Percentiles rank a stretch among this genome's conserved stretches.
These are phyloP conservation scores for Ochlodes sylvanus DNA, from an alignment of 2,888 invertebrate genomes.

Conservation along the genomic window DNA sequence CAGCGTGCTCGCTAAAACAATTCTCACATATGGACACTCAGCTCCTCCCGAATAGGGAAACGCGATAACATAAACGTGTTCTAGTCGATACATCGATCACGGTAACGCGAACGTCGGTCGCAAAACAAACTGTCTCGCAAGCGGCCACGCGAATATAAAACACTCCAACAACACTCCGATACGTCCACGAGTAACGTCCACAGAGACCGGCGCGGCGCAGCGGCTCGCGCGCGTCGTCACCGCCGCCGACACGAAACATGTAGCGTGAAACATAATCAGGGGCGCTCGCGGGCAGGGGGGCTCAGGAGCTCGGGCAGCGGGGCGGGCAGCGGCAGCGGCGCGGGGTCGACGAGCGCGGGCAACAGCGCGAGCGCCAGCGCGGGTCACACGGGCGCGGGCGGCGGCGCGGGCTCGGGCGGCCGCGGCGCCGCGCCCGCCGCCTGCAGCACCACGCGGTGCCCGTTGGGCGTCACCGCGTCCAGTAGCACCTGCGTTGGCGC, in stretches of 20 bases:
- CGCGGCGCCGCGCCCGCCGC: constrained; percentile 95
- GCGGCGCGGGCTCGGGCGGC: constrained; percentile 93
- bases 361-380: constrained; percentile 83
- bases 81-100: constrained; percentile 61
- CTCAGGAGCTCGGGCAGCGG: constrained; percentile 82
- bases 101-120: constrained; percentile 75
- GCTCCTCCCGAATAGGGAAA: constrained; percentile 64
- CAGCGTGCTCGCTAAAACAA: constrained; percentile 73
- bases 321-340: constrained; percentile 82
- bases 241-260: constrained; percentile 68
- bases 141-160: constrained; percentile 80
- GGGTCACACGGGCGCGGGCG: constrained; percentile 88
- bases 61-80: constrained; percentile 62
- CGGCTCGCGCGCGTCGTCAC: constrained; percentile 57
- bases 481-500: constrained; percentile 94
- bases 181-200: constrained; percentile 69
- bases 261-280: constrained; percentile 77
- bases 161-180: constrained; percentile 73
- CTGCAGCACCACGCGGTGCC: constrained; percentile 96
- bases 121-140: constrained; percentile 80
- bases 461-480: constrained; percentile 91
- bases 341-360: constrained; percentile 79
- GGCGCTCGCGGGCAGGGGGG: constrained; percentile 80
- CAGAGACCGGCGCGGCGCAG: constrained; percentile 58
- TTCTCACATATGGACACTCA: constrained; percentile 66